Base-by-base conservation (phyloP, 2,113 vertebrate genomes). In the Piprites chloris region DNA sequence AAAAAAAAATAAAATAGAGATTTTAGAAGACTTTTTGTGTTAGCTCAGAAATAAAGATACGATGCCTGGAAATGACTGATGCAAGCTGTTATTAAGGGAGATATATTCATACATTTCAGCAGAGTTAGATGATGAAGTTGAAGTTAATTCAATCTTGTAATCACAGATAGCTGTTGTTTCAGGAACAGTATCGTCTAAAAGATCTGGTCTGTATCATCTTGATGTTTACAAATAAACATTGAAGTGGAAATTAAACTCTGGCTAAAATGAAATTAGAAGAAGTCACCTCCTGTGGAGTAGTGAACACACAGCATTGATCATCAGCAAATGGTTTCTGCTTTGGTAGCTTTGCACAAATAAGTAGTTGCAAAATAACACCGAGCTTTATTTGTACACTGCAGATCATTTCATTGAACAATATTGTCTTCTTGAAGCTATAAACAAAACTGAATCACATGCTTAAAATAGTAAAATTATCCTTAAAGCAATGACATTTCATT, bases 171-270 rank as follows among this genome's bases (percentile, higher is more conserved):
- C 58, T 90, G 14, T 81, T 86, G 65, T 92, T 96, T 95, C 86
- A 82, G 77, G 52, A 82, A 71, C 69, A 82, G 32, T 46, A 82
- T 71, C 30, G 82, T 85, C 69, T 41, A 18, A 82, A 93, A 89
- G 73, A 92, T 79, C 89, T 96, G 94, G 69, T 79, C 58, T 32
- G 0, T 94, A 83, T 94, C 93, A 85, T 47, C 49, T 65, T 69
- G 81, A 69, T 92, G 74, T 94, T 96, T 92, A 91, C 77, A 91
- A 94, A 95, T 96, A 94, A 93, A 85, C 30, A 49, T 4, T 85
- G 95, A 96, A 75, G 28, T 79, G 62, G 78, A 82, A 91, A 95
- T 91, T 85, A 82, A 82, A 87, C 41, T 76, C 79, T 59, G 50
- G 42, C 22, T 91, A 85, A 89, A 94, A 95, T 66, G 26, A 82